phyloP scores from a whole-genome alignment of 2,888 invertebrate species.

The Zelleria hepariella region DNA sequence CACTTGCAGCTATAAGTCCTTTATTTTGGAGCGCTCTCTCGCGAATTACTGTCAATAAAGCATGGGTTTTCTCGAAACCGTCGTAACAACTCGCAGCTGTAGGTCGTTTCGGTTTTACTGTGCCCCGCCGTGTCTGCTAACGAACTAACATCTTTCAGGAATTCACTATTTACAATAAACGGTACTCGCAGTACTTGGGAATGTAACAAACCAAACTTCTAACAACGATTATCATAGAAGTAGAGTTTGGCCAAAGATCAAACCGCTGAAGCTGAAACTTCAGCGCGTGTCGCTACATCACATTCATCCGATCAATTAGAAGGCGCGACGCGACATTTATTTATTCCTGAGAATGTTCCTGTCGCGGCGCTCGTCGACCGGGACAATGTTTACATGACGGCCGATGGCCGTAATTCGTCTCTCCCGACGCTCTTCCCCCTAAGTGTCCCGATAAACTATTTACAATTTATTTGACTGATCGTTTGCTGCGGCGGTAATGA shows the following conservation, averaged over 20 bases:
- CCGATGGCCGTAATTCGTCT: constrained; percentile 21
- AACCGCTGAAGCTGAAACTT: constrained; percentile 16
- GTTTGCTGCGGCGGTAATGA: neutral
- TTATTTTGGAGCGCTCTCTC: constrained; percentile 45
- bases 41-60: constrained; percentile 54
- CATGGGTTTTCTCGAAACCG: constrained; percentile 50
- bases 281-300: neutral
- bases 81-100: constrained; percentile 44
- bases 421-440: constrained; percentile 14
- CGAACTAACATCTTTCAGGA: neutral
- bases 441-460: neutral
- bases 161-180: neutral
- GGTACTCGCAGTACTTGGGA: neutral
- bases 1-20: constrained; percentile 35
- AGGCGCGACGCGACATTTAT: constrained; percentile 51
- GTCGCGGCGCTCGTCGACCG: constrained; percentile 40
- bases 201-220: neutral
- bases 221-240: neutral
- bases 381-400: constrained; percentile 47
- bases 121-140: constrained; percentile 6
- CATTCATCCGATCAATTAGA: neutral
- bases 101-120: constrained; percentile 29
- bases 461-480: neutral
- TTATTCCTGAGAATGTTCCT: constrained; percentile 59
- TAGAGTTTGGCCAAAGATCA: neutral